Conservation (phyloP, 2,888 invertebrate species). For the Erpobdella octoculata region DNA sequence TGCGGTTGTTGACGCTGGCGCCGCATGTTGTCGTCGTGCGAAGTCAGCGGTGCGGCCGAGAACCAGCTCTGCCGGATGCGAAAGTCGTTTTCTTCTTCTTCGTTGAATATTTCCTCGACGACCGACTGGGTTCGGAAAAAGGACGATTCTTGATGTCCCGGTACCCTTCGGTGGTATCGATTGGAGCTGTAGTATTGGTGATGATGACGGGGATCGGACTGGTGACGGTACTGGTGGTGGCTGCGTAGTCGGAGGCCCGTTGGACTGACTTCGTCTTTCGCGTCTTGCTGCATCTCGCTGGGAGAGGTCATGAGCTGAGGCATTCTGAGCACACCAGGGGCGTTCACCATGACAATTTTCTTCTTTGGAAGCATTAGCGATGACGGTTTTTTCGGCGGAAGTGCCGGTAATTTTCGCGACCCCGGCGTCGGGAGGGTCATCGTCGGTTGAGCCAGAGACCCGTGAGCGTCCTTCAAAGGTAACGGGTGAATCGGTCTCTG, state of each 20-base stretch:
- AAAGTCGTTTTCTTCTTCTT: conserved; percentile 25
- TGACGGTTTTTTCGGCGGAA: conserved; percentile 21
- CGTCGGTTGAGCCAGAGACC: neutral
- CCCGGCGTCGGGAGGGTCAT: neutral
- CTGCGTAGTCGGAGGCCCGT: neutral
- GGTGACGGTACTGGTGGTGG: neutral
- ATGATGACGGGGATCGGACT: no score
- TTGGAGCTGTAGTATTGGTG: neutral
- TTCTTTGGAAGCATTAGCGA: conserved; percentile 15
- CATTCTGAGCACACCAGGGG: conserved; percentile 12
- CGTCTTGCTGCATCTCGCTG: conserved; percentile 5
- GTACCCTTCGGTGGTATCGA: neutral
- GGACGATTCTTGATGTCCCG: neutral
- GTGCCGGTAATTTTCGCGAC: neutral
- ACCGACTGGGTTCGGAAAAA: conserved; percentile 25
- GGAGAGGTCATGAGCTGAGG: conserved; percentile 23
- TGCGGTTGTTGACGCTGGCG: neutral
- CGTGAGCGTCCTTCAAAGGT: neutral
- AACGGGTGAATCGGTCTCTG: neutral
- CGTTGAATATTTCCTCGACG: conserved; percentile 18
- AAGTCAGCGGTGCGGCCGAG: conserved; percentile 16
- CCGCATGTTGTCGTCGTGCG: neutral
- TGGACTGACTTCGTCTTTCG: neutral
- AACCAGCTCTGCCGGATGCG: conserved; percentile 23
- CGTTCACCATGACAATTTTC: neutral